These are phyloP conservation scores for Leptopilina drosophilae DNA, from an alignment of 2,888 invertebrate species.

Conservation along the genomic window DNA sequence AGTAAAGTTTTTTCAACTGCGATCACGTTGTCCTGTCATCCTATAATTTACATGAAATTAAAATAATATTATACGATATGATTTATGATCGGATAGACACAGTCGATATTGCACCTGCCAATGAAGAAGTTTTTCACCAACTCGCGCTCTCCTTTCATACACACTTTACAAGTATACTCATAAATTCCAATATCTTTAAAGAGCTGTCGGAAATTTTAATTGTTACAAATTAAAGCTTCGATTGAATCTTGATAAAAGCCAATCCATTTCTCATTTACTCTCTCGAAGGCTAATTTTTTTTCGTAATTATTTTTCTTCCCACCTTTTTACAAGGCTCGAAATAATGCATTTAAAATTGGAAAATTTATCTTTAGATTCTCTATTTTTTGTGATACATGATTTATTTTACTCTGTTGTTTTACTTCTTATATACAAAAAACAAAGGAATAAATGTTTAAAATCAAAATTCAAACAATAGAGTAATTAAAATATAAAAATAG, in stretches of 20 bases:
- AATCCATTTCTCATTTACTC: not conserved
- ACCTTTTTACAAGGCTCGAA: too few species aligned
- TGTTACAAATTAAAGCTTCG: conserved; percentile 23
- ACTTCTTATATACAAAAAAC: too few species aligned
- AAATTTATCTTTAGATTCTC: too few species aligned
- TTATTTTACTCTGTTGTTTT: too few species aligned
- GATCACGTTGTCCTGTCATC: conserved; percentile 41
- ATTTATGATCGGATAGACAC: conserved; percentile 6
- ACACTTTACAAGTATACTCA: not conserved
- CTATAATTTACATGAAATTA: conserved; percentile 51
- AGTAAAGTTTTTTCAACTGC: conserved; percentile 43
- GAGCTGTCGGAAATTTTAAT: not conserved
- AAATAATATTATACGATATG: conserved; percentile 32
- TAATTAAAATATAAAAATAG: too few species aligned
- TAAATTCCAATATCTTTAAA: not conserved
- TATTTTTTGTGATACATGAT: too few species aligned
- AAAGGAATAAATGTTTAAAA: too few species aligned
- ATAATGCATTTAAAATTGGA: too few species aligned
- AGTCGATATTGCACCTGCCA: conserved; percentile 8
- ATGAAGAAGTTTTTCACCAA: conserved; percentile 4
- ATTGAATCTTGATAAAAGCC: conserved; percentile 21
- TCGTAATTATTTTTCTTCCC: not conserved
- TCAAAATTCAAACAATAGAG: too few species aligned
- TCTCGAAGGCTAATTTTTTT: conserved; percentile 2
- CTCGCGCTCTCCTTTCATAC: not conserved